A percentile compares a stretch with the other conserved stretches of the same genome.
These are phyloP conservation scores for Amphiprion percula DNA, from an alignment of 2,113 vertebrate species.

Conservation along the genomic window DNA sequence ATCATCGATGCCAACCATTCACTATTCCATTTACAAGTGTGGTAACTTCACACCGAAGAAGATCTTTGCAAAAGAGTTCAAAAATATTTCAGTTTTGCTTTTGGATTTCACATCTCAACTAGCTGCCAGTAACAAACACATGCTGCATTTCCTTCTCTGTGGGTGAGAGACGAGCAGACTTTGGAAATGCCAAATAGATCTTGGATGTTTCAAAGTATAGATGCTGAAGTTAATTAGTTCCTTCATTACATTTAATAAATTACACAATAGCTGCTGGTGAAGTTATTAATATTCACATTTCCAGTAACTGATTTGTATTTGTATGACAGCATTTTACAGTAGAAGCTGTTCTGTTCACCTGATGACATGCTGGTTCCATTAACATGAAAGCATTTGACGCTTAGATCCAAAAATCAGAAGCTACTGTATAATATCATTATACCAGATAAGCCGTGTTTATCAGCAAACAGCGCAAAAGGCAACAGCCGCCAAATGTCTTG, in stretches of 20 bases:
- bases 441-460: constrained; percentile 9
- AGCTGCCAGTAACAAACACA: constrained; percentile 62
- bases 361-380: constrained; percentile 4
- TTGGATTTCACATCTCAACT: constrained; percentile 33
- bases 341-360: neutral
- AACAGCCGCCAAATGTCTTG: constrained; percentile 19
- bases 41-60: neutral
- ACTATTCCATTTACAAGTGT: neutral
- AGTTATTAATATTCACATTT: constrained; percentile 44
- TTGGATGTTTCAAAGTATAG: constrained; percentile 13
- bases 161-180: constrained; percentile 45
- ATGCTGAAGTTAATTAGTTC: constrained; percentile 49
- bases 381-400: neutral
- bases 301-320: constrained; percentile 27
- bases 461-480: constrained; percentile 8
- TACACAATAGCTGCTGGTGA: constrained; percentile 20
- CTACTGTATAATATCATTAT: neutral
- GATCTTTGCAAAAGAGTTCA: constrained; percentile 10
- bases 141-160: constrained; percentile 63
- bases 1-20: neutral
- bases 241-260: constrained; percentile 58
- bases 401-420: constrained; percentile 11
- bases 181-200: constrained; percentile 42
- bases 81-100: constrained; percentile 30
- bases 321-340: neutral